Evolutionary conservation across 2,113 vertebrate species (phyloP).

Genomic region (Xiphophorus couchianus): DNA sequence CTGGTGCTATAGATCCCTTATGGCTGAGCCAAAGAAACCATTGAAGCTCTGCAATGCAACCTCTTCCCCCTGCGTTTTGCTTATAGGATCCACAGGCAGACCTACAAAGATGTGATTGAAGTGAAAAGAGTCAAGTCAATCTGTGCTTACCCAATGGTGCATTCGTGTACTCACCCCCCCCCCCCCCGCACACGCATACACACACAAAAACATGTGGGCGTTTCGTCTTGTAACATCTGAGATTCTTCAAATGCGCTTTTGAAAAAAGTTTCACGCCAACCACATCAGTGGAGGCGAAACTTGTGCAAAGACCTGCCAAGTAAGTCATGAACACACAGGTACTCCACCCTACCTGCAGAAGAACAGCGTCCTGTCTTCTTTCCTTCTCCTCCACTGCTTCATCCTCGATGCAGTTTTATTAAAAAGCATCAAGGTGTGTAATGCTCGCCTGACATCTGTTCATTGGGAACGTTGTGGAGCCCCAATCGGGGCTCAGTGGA

Average conservation of each 20-base stretch:
- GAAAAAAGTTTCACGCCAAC: conserved; percentile 78
- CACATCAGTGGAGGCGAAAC: conserved; percentile 73
- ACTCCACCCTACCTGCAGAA: conserved; percentile 55
- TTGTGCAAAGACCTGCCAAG: conserved; percentile 75
- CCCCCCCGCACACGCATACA: conserved; percentile 11
- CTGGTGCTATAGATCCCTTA: conserved; percentile 66
- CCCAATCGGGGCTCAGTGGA: conserved; percentile 69
- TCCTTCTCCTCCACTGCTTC: conserved; percentile 30
- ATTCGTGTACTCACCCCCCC: conserved; percentile 34
- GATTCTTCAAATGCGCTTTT: conserved; percentile 76
- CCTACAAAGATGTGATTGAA: conserved; percentile 75
- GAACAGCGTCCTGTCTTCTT: conserved; percentile 56
- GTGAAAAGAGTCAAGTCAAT: conserved; percentile 75
- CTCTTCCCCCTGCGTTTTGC: conserved; percentile 65
- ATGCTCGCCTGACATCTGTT: conserved; percentile 69
- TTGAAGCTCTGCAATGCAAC: conserved; percentile 65
- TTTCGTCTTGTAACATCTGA: conserved; percentile 75
- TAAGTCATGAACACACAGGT: conserved; percentile 50
- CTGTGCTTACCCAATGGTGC: conserved; percentile 57
- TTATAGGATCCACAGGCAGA: conserved; percentile 74
- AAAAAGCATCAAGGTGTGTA: conserved; percentile 67
- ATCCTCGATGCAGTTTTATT: conserved; percentile 65
- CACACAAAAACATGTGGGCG: conserved; percentile 69
- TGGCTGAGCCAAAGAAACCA: conserved; percentile 61
- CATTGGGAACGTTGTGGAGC: conserved; percentile 34